These are phyloP conservation scores for Neodiprion pinetum DNA, from an alignment of 1,140 invertebrate species.

Conservation along the genomic window DNA sequence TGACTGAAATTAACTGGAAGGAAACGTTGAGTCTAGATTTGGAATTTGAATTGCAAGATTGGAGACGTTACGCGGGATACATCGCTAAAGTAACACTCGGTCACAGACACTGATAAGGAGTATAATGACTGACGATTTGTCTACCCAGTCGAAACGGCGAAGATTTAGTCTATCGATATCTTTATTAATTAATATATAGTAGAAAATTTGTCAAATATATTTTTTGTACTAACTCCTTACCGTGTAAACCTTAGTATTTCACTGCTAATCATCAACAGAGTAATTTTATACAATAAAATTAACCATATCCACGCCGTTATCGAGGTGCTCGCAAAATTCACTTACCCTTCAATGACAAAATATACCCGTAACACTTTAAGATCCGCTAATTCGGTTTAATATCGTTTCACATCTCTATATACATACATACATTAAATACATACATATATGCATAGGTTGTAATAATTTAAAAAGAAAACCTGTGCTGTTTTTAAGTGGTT, in stretches of 20 bases:
- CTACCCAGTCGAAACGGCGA: neutral
- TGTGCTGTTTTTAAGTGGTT: conserved; percentile 20
- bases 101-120: conserved; percentile 32
- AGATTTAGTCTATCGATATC: neutral
- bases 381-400: neutral
- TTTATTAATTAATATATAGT: neutral
- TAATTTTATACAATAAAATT: conserved; percentile 15
- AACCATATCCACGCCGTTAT: neutral
- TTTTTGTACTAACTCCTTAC: neutral
- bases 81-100: conserved; percentile 43
- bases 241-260: neutral
- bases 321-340: too few relatives aligned
- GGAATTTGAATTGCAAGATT: conserved; percentile 39
- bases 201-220: conserved; percentile 4
- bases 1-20: conserved; percentile 44
- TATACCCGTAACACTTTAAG: too few relatives aligned
- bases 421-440: conserved; percentile 23
- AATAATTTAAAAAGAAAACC: conserved; percentile 36
- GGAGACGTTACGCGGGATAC: conserved; percentile 46
- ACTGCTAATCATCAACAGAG: conserved; percentile 9
- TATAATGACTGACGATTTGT: neutral
- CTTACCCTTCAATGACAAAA: too few relatives aligned
- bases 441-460: conserved; percentile 54
- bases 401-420: neutral
- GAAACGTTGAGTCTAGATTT: conserved; percentile 39